Percentiles rank a stretch among this genome's conserved stretches.
phyloP scores from a whole-genome alignment of 2,797 vertebrate species.

The Anguilla pacifica region DNA sequence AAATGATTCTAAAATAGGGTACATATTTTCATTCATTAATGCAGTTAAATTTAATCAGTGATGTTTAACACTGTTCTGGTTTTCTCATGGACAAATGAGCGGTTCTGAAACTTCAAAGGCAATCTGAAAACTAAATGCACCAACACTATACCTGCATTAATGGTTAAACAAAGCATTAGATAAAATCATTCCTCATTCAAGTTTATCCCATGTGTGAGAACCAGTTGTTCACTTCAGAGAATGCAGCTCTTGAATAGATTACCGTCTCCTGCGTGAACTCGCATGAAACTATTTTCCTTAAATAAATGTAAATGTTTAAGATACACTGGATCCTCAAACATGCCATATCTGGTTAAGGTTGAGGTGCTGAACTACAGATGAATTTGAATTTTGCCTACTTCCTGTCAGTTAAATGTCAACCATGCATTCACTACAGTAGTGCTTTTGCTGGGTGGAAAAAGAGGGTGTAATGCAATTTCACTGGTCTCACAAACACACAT shows the following conservation, averaged over 20 bases:
- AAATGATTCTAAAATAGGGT: slow-evolving; percentile 7
- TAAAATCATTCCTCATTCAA: not conserved
- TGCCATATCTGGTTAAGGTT: slow-evolving; percentile 5
- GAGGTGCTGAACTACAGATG: not conserved
- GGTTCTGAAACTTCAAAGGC: not conserved
- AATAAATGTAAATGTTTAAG: not conserved
- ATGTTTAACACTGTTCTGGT: not conserved
- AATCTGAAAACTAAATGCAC: not conserved
- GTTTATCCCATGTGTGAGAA: not conserved
- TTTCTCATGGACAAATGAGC: not conserved
- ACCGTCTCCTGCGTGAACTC: not conserved
- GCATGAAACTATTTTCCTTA: not conserved
- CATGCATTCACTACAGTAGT: not conserved
- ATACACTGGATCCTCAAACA: not conserved
- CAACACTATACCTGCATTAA: not conserved
- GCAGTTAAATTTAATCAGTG: slow-evolving; percentile 2
- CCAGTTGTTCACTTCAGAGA: not conserved
- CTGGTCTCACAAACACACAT: slow-evolving; percentile 35
- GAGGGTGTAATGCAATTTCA: slow-evolving; percentile 22
- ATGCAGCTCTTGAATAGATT: not conserved
- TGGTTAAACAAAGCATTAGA: not conserved
- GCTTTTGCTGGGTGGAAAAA: slow-evolving; percentile 4
- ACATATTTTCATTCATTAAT: not conserved
- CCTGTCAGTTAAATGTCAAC: slow-evolving; percentile 10
- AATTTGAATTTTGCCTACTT: slow-evolving; percentile 3